These are phyloP conservation scores for Tyrannus savana DNA, from an alignment of 2,113 vertebrate species.

Conservation along the genomic window DNA sequence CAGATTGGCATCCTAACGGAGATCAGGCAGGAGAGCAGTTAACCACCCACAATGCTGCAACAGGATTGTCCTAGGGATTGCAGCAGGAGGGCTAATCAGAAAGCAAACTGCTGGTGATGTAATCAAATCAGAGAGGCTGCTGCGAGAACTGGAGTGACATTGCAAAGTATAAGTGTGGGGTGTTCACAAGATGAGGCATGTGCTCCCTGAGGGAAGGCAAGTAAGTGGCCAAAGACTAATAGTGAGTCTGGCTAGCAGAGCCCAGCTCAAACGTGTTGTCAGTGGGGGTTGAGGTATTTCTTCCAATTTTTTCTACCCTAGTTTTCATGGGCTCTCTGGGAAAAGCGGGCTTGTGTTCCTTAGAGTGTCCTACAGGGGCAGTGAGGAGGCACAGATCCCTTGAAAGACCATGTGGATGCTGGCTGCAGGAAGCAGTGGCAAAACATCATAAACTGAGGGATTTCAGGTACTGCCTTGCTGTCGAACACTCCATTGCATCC, in stretches of 20 bases:
- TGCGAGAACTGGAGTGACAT: background rate
- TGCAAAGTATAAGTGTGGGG: background rate
- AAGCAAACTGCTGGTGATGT: background rate
- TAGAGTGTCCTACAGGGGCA: background rate
- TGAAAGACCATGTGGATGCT: accelerated
- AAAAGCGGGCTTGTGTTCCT: background rate
- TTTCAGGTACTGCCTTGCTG: background rate
- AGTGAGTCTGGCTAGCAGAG: background rate
- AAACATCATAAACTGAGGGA: background rate
- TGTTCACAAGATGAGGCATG: background rate
- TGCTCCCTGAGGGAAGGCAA: background rate
- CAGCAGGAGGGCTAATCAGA: background rate
- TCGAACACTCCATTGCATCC: background rate
- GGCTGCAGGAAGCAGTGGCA: background rate
- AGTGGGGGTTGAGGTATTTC: background rate
- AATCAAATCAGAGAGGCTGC: background rate
- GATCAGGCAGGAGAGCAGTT: background rate
- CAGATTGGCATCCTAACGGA: background rate
- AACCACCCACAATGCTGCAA: background rate
- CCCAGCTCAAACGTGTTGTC: background rate
- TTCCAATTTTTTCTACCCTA: background rate
- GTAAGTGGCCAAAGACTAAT: background rate
- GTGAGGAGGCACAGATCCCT: background rate
- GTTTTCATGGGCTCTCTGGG: background rate
- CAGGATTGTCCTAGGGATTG: background rate